Base-by-base conservation (phyloP, 2,888 invertebrate species). In the Ferrisia virgata region DNA sequence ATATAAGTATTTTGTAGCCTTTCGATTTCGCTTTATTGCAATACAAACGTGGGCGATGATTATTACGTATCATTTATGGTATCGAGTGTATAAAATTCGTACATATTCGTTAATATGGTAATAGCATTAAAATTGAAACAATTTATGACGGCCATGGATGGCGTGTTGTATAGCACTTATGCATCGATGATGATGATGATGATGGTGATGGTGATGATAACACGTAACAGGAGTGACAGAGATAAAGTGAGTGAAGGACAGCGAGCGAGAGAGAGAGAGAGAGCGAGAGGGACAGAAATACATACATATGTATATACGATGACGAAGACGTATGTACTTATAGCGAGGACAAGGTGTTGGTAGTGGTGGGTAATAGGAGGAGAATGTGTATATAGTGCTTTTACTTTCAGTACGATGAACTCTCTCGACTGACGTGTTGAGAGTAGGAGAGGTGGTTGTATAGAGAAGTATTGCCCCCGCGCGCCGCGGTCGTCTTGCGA, bases 391-490 rank as follows among this genome's bases (percentile, higher is more conserved):
- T 18, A 22, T 25, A 18, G 47, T 39, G 83, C 83, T 83, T 83
- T 83, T 83, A 83, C 83, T 83, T 83, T 83, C 83, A 25, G 83
- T 83, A 76, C 83, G 83, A 83, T 83, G 83, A 83, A 83, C 83
- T n/a, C n/a, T n/a, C n/a, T 31, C 83, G 83, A 25, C 39, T 78
- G 78, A 22, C 53, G 18, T 33, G 2, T 33, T 72, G 36, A 36
- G n/a, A 47, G 79, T 43, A 72, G 31, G 64, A 28, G 64, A 43
- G 28, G 4, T 13, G 64, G 43, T 40, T 53, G n/a, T n/a, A n/a
- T n/a, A 53, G 58, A 25, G 58, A 58, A 11, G 64, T 28, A 28
- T 53, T 22, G 4, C 78, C 25, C 3, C 80, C 47, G 47, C 53
- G 18, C 80, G 53, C 47, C 80, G 47, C 80, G 33, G 80, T 43